Conservation (phyloP, 2,797 vertebrate species). For the Glyptemys insculpta region DNA sequence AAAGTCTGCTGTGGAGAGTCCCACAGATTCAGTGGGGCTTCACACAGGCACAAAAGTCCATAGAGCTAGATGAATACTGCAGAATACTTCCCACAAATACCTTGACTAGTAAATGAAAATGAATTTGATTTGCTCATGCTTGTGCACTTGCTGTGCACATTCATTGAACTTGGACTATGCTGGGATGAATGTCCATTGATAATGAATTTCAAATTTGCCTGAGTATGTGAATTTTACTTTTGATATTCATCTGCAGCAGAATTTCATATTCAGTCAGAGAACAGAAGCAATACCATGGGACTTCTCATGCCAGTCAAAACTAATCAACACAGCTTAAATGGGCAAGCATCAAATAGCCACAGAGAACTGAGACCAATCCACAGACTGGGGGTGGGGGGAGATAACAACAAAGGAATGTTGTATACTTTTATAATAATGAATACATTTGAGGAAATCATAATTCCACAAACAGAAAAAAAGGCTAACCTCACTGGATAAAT, state of each 20-base stretch:
- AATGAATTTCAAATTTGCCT: not conserved
- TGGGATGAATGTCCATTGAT: not conserved
- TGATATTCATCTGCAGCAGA: not conserved
- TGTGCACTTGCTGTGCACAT: not conserved
- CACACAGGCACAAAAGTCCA: not conserved
- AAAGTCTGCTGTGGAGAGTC: not conserved
- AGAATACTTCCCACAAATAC: not conserved
- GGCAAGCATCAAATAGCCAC: not conserved
- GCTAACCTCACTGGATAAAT: not conserved
- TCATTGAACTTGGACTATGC: not conserved
- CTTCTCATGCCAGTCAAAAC: not conserved
- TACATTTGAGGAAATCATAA: not conserved
- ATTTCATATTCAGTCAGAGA: not conserved
- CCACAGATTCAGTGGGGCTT: not conserved
- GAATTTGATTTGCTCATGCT: not conserved
- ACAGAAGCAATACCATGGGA: not conserved
- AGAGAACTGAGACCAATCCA: not conserved
- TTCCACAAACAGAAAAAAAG: not conserved
- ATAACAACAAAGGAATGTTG: not conserved
- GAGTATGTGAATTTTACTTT: not conserved
- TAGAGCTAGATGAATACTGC: not conserved
- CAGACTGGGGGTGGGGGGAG: not conserved
- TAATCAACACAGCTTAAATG: not conserved
- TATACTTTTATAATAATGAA: not conserved
- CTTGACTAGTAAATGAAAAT: not conserved